Base-by-base conservation (phyloP, 2,888 invertebrate species). In the Esperia sulphurella region DNA sequence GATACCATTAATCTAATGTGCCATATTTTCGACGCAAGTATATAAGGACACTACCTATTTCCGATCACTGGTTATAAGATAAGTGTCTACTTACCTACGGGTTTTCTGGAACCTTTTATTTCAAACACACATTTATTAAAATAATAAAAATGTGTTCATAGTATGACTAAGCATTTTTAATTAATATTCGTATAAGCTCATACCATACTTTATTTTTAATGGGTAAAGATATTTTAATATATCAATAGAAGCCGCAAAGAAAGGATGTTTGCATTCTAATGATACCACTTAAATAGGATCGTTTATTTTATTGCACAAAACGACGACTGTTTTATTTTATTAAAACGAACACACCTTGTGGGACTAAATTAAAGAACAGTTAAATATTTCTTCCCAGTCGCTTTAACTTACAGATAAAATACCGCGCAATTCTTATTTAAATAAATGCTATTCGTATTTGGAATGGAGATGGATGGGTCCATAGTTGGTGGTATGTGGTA, bases 271-370 rank as follows among this genome's bases (percentile, higher is more conserved):
- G 54, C 45, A 51, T 55, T 53, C 49, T 56, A 54, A 53, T 52
- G 51, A 49, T 49, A 43, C 44, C 42, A 50, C 40, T 46, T 44
- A 44, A 52, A 51, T 53, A 53, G 47, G 51, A 51, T 51, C 47
- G 45, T 52, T 41, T 39, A 45, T 51, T 54, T 58, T 58, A 61
- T 54, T 55, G 53, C 56, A 42, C 48, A 45, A 47, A 57, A 59
- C 43, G 48, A 55, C 51, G 51, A 41, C 38, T 43, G 54, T 55
- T 62, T 59, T 52, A 51, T 63, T 55, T 53, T 51, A 51, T 63
- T 55, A 52, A 55, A 58, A 52, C 52, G 47, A 57, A 44, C 42
- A 45, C 53, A 54, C 45, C 51, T 45, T 43, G 41, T 58, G 40
- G 14, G 46, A 43, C 8, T n/a, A 41, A 41, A 41, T 41, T 39